These are phyloP conservation scores for Campaea margaritaria DNA, from an alignment of 2,888 invertebrate genomes.

Conservation along the genomic window DNA sequence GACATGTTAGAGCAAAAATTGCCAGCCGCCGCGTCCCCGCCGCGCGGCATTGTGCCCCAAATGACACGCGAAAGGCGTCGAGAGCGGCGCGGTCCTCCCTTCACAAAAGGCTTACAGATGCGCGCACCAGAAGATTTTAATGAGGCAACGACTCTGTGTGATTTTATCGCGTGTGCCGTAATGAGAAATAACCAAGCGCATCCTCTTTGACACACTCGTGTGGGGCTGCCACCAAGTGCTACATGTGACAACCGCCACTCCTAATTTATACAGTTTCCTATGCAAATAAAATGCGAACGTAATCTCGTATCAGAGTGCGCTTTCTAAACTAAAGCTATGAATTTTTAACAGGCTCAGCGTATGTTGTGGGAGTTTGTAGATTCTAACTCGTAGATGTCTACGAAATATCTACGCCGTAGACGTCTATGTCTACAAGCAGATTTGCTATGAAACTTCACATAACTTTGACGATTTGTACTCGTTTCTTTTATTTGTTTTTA, in stretches of 20 bases:
- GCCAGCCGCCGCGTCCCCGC: conserved; percentile 64
- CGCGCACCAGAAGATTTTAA: conserved; percentile 85
- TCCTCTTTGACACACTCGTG: conserved; percentile 78
- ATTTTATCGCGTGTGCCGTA: conserved; percentile 83
- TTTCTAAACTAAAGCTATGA: conserved; percentile 44
- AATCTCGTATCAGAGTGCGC: conserved; percentile 39
- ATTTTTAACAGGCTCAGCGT: conserved; percentile 42
- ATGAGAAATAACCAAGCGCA: conserved; percentile 85
- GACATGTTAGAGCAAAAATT: conserved; percentile 74
- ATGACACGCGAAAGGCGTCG: conserved; percentile 84
- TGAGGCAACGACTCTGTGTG: conserved; percentile 85
- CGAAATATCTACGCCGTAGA: conserved; percentile 36
- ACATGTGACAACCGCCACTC: conserved; percentile 61
- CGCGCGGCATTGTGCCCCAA: conserved; percentile 77
- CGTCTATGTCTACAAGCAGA: conserved; percentile 27
- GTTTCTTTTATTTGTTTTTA: conserved; percentile 3
- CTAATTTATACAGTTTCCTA: conserved; percentile 49
- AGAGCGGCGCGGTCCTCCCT: conserved; percentile 76
- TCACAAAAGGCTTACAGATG: conserved; percentile 84
- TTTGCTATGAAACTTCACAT: conserved; percentile 18
- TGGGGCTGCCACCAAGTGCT: conserved; percentile 65
- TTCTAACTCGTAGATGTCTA: conserved; percentile 31
- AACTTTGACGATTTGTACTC: conserved; percentile 13
- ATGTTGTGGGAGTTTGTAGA: conserved; percentile 29
- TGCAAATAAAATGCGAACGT: conserved; percentile 42